Base-by-base conservation (phyloP, 2,797 vertebrate species). In the Nasua narica region DNA sequence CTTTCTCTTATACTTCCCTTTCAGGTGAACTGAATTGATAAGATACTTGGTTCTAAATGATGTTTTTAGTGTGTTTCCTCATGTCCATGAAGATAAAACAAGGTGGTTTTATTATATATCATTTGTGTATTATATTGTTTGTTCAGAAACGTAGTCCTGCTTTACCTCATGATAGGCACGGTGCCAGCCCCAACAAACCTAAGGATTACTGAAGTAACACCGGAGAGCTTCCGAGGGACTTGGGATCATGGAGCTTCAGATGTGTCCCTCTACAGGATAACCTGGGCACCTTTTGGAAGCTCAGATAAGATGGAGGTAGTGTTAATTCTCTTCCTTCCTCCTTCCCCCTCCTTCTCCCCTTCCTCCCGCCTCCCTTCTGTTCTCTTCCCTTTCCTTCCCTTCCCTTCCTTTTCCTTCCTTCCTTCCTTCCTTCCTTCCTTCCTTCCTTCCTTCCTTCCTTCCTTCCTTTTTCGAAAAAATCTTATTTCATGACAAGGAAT, bases 181-280 rank as follows among this genome's bases (percentile, higher is more conserved):
- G 99, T 99, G 96, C 99, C 99, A 65, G 99, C 99, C 14, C 99
- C 99, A 5, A 98, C 98, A 96, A 99, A 99, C 98, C 98, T 99
- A 87, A 98, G 72, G 94, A 99, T 99, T 97, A 99, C 99, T 1
- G 99, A 99, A 10, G 98, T 99, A 89, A 99, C 99, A 27, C 98
- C 99, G 0, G 99, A 98, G 54, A 99, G 99, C n/a, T 99, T 99
- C 98, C 98, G 99, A 97, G 99, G 98, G 69, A 99, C 99, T 0
- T 99, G 99, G 99, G 99, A 99, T 46, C 99, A 99, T 27, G 99
- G 99, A 32, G 99, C 99, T 83, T 98, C 99, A 0, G 99, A 99
- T 72, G 99, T 99, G 11, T 98, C 99, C 83, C 98, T 99, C 0
- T 99, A 99, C 88, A 99, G 99, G 94, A 96, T 99, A 37, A 98